Conservation (phyloP, 1,140 invertebrate genomes). For the Pseudomyrmex cubaensis region DNA sequence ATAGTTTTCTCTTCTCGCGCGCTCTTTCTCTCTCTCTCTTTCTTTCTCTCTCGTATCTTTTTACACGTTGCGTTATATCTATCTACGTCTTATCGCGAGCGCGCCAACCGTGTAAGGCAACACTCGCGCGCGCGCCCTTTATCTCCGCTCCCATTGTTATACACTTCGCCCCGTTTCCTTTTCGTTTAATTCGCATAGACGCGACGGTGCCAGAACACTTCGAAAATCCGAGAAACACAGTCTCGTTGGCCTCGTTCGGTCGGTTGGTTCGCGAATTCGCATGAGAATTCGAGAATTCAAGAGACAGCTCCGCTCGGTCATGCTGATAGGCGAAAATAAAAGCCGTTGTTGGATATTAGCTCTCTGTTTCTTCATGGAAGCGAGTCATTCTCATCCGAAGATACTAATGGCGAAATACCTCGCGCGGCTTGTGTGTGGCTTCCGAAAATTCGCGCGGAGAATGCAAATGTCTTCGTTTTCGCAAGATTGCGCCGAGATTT, state of each 20-base stretch:
- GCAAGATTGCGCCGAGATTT: constrained; percentile 39
- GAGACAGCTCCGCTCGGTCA: not conserved
- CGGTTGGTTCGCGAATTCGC: not conserved
- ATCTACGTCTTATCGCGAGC: constrained; percentile 23
- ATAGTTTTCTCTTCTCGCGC: not conserved
- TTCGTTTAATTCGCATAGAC: constrained; percentile 19
- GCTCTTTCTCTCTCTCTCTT: too few species aligned
- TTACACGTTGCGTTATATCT: not conserved
- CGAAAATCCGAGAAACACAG: not conserved
- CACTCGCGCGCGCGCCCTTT: constrained; percentile 8
- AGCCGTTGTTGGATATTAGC: constrained; percentile 5
- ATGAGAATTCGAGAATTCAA: not conserved
- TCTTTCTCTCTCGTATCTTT: not conserved
- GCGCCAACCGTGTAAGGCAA: not conserved
- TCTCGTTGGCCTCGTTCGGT: not conserved
- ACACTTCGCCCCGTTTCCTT: not conserved
- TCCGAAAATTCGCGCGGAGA: constrained; percentile 32
- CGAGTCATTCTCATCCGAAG: too few species aligned
- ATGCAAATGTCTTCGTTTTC: constrained; percentile 14
- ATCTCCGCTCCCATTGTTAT: constrained; percentile 19
- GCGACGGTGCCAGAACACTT: not conserved
- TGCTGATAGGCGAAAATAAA: constrained; percentile 28
- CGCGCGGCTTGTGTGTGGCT: not conserved
- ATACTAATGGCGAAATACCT: constrained; percentile 9
- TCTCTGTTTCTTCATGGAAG: not conserved